Conservation (phyloP, 1,140 invertebrate genomes). For the Zaprionus ghesquierei region DNA sequence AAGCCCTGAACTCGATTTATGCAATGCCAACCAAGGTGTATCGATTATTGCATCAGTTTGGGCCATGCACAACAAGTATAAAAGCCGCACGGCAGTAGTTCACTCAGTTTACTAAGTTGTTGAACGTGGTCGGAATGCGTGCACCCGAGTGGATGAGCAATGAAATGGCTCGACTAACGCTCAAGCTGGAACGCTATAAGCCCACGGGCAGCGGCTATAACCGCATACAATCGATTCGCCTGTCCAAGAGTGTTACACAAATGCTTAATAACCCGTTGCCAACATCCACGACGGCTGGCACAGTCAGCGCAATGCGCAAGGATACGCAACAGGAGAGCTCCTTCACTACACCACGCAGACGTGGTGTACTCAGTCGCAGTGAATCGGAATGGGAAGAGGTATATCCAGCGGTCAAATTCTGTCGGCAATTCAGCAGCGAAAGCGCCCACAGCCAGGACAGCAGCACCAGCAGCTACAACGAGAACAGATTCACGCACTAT, state of each 20-base stretch:
- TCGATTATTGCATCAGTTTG: constrained; percentile 46
- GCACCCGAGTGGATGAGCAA: constrained; percentile 75
- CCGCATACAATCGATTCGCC: constrained; percentile 72
- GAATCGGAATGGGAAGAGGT: constrained; percentile 76
- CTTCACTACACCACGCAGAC: constrained; percentile 39
- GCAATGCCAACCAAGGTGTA: constrained; percentile 46
- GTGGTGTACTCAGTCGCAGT: constrained; percentile 72
- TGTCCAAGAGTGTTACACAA: constrained; percentile 77
- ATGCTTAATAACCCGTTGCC: constrained; percentile 80
- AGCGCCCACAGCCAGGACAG: constrained; percentile 45
- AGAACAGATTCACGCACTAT: constrained; percentile 64
- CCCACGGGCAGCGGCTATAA: constrained; percentile 71
- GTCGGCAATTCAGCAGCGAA: constrained; percentile 50
- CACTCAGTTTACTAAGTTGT: constrained; percentile 43
- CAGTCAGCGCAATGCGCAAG: constrained; percentile 1
- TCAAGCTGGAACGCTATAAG: constrained; percentile 72
- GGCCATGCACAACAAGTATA: constrained; percentile 35
- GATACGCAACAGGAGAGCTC: constrained; percentile 45
- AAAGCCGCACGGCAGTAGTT: constrained; percentile 36
- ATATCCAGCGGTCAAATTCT: constrained; percentile 67
- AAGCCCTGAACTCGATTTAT: constrained; percentile 41
- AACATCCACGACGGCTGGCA: constrained; percentile 1
- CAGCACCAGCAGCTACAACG: neutral
- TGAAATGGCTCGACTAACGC: constrained; percentile 70
- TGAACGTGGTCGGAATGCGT: constrained; percentile 49